A percentile compares a stretch with the other conserved stretches of the same genome.
phyloP scores from a whole-genome alignment of 2,797 vertebrate species.

The Knipowitschia caucasica region DNA sequence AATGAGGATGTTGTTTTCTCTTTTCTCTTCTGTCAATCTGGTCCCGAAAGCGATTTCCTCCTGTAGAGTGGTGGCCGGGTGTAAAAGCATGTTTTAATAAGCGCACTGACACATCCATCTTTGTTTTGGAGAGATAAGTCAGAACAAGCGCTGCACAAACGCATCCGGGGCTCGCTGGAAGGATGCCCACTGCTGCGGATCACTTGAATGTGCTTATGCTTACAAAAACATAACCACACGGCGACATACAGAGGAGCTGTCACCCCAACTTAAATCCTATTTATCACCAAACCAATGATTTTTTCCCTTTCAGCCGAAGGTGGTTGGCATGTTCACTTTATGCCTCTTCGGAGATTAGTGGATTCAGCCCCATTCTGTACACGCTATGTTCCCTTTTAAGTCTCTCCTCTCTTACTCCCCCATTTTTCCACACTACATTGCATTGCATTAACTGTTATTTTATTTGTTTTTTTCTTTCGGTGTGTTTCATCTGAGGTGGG shows the following conservation, averaged over 20 bases:
- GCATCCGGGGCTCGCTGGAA: conserved; percentile 72
- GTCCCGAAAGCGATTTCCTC: conserved; percentile 74
- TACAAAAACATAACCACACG: conserved; percentile 52
- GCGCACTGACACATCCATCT: conserved; percentile 77
- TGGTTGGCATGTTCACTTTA: conserved; percentile 80
- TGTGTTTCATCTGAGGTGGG: conserved; percentile 64
- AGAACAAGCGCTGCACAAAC: conserved; percentile 56
- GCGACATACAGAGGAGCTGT: conserved; percentile 68
- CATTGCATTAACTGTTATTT: conserved; percentile 73
- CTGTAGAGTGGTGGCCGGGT: conserved; percentile 69
- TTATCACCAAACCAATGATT: conserved; percentile 72
- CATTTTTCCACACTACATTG: conserved; percentile 59
- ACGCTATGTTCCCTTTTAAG: conserved; percentile 72
- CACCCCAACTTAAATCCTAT: conserved; percentile 78
- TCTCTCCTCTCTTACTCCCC: conserved; percentile 65
- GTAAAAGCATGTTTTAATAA: conserved; percentile 82
- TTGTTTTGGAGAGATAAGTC: conserved; percentile 81
- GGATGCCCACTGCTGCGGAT: conserved; percentile 68
- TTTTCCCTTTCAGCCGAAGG: conserved; percentile 70
- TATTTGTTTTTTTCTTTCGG: conserved; percentile 73
- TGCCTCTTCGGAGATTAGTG: conserved; percentile 79
- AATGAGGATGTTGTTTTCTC: conserved; percentile 79
- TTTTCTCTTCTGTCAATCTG: conserved; percentile 77
- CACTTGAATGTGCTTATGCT: conserved; percentile 63
- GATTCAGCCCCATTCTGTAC: conserved; percentile 73